Conservation (phyloP, 1,140 invertebrate species). For the Harlomillsia oculata region DNA sequence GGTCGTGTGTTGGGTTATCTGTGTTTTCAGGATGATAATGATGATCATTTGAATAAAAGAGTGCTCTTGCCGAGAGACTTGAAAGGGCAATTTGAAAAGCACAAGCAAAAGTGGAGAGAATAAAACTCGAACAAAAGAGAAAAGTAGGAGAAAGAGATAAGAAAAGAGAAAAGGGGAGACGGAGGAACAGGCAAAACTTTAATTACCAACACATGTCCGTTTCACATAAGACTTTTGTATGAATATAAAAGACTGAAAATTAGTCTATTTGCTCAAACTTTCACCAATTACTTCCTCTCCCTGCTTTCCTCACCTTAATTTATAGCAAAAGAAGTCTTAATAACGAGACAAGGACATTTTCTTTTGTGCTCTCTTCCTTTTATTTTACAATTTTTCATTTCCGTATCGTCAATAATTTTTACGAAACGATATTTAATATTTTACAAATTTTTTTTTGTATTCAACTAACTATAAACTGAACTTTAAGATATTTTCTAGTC, state of each 20-base stretch:
- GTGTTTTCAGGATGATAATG: too few relatives aligned
- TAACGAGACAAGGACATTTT: too few relatives aligned
- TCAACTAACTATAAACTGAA: constrained; percentile 3
- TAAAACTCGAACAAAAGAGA: not conserved
- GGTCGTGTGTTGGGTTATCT: too few relatives aligned
- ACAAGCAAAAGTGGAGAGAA: not conserved
- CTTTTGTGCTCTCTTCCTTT: too few relatives aligned
- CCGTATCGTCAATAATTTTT: too few relatives aligned
- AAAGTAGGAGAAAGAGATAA: not conserved
- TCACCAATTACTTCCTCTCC: constrained; percentile 14
- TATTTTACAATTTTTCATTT: too few relatives aligned
- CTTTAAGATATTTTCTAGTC: too few relatives aligned
- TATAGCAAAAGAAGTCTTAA: not conserved
- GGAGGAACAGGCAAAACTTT: constrained; percentile 29
- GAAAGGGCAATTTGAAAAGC: not conserved
- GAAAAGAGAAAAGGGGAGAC: constrained; percentile 2
- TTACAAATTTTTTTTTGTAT: constrained; percentile 13
- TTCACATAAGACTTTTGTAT: constrained; percentile 29
- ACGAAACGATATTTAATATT: too few relatives aligned
- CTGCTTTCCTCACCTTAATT: not conserved
- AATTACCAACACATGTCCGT: constrained; percentile 33
- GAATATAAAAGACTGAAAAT: constrained; percentile 34
- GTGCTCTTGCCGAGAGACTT: not conserved
- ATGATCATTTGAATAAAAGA: too few relatives aligned
- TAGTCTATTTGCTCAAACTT: constrained; percentile 28